Conservation (phyloP, 2,113 vertebrate species). For the Lontra canadensis region DNA sequence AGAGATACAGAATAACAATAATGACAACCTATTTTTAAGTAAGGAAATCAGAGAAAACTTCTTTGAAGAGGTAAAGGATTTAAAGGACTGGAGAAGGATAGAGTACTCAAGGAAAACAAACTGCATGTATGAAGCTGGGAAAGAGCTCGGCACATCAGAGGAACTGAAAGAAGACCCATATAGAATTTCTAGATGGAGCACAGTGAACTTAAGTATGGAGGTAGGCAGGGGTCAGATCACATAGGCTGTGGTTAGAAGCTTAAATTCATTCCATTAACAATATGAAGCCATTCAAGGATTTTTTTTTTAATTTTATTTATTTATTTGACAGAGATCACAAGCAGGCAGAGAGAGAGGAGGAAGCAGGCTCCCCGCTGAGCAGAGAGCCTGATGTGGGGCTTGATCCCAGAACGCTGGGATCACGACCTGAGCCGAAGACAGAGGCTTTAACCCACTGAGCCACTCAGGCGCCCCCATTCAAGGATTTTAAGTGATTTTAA, state of each 20-base stretch:
- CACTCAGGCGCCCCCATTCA: too few species aligned
- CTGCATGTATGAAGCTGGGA: background rate
- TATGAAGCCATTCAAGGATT: background rate
- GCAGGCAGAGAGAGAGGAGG: too few species aligned
- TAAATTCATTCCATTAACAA: background rate
- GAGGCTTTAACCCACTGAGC: too few species aligned
- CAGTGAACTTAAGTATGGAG: background rate
- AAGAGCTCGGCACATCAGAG: background rate
- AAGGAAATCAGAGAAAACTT: background rate
- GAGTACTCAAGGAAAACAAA: background rate
- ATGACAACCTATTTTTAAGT: background rate
- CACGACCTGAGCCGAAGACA: too few species aligned
- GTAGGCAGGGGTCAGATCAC: background rate
- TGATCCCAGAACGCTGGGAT: too few species aligned
- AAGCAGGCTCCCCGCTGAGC: too few species aligned
- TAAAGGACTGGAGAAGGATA: background rate
- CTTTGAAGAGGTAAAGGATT: background rate
- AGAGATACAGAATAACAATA: background rate
- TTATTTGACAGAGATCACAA: too few species aligned
- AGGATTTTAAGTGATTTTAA: conserved; percentile 15
- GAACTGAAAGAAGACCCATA: background rate
- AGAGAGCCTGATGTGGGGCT: too few species aligned
- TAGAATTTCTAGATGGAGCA: background rate
- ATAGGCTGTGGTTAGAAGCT: background rate
- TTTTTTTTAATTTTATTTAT: background rate